Conservation (phyloP, 2,797 vertebrate genomes). For the Catharus ustulatus region DNA sequence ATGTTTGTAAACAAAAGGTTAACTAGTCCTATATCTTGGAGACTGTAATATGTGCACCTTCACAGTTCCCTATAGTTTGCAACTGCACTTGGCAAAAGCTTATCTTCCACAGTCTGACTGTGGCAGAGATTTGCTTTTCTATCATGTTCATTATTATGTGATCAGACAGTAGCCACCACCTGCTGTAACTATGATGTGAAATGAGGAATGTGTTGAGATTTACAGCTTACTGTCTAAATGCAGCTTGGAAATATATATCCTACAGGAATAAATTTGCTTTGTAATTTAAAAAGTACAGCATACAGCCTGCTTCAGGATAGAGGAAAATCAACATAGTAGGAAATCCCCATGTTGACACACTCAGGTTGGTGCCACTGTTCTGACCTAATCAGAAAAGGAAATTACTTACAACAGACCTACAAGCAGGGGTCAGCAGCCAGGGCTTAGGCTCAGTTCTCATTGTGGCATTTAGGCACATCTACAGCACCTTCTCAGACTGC, state of each 20-base stretch:
- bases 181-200: neutral
- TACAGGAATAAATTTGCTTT: neutral
- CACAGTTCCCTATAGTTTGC: neutral
- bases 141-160: neutral
- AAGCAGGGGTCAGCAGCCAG: neutral
- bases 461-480: neutral
- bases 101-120: neutral
- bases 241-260: neutral
- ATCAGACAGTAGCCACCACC: neutral
- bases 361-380: constrained; percentile 6
- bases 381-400: constrained; percentile 38
- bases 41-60: neutral
- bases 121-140: neutral
- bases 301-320: neutral
- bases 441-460: neutral
- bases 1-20: neutral
- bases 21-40: neutral
- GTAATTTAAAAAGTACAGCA: neutral
- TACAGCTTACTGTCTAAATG: neutral
- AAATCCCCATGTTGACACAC: constrained; percentile 15
- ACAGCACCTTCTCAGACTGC: neutral
- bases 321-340: neutral
- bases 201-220: neutral
- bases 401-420: constrained; percentile 16
- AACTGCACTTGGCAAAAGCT: neutral